A percentile compares a stretch with the other conserved stretches of the same genome.
Evolutionary conservation across 2,113 vertebrate genomes (phyloP).

Genomic region (Aramus guarauna): DNA sequence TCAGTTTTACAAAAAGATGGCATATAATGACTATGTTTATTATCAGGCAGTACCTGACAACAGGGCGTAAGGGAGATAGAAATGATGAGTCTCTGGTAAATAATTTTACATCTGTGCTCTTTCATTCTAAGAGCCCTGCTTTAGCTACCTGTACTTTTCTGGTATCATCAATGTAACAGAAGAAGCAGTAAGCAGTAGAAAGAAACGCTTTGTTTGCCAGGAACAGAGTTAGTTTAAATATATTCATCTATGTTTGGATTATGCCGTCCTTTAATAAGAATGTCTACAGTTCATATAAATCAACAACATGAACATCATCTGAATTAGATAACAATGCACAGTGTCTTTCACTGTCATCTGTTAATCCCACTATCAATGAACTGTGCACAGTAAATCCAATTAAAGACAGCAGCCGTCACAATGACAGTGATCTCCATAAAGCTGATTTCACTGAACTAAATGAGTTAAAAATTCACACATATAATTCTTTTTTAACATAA

Average conservation of each 20-base stretch:
- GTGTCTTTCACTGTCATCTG: neutral
- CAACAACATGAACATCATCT: neutral
- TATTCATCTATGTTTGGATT: neutral
- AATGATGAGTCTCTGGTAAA: neutral
- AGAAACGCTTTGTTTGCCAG: neutral
- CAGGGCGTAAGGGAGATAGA: neutral
- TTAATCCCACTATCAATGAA: neutral
- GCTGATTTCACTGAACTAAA: neutral
- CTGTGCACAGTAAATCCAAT: neutral
- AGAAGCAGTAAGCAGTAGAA: neutral
- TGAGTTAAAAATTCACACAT: neutral
- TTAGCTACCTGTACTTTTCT: neutral
- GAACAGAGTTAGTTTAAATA: neutral
- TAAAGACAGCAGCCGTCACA: neutral
- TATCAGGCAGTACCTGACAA: neutral
- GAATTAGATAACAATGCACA: neutral
- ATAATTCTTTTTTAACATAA: neutral
- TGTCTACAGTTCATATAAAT: neutral
- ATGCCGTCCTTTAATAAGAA: neutral
- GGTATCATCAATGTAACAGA: neutral
- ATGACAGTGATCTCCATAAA: neutral
- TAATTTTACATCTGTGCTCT: neutral
- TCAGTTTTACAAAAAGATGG: neutral
- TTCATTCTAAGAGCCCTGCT: neutral
- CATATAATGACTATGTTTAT: neutral